Evolutionary conservation across 2,888 invertebrate genomes (phyloP).

Genomic region (Athrips mouffetella): DNA sequence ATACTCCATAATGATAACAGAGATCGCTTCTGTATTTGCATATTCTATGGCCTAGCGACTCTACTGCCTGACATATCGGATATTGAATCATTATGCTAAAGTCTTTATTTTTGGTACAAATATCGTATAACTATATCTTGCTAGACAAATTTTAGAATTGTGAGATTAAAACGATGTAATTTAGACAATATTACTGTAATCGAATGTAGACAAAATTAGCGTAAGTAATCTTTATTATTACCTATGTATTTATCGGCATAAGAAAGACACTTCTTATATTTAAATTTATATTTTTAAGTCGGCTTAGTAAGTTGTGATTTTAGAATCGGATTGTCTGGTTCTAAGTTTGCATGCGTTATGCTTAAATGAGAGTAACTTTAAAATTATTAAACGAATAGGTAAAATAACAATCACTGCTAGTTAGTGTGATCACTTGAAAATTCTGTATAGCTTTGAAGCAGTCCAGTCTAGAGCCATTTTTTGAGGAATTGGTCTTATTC

Average conservation of each 20-base stretch:
- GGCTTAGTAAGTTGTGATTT: slow-evolving; percentile 25
- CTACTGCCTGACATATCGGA: slow-evolving; percentile 72
- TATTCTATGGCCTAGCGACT: slow-evolving; percentile 59
- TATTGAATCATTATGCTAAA: slow-evolving; percentile 59
- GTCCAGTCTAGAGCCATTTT: too few species aligned
- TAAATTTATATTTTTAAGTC: slow-evolving; percentile 10
- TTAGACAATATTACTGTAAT: slow-evolving; percentile 70
- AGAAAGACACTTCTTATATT: slow-evolving; percentile 22
- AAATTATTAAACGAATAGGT: background rate
- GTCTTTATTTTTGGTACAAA: slow-evolving; percentile 52
- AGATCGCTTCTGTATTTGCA: too few species aligned
- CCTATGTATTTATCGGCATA: slow-evolving; percentile 15
- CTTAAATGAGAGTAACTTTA: background rate
- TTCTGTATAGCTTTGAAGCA: too few species aligned
- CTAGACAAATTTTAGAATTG: slow-evolving; percentile 48
- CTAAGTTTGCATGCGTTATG: slow-evolving; percentile 6
- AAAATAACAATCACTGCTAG: background rate
- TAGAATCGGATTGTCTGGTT: slow-evolving; percentile 11
- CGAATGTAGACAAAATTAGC: slow-evolving; percentile 32
- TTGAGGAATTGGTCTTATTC: too few species aligned
- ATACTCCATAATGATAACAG: too few species aligned
- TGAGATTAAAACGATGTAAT: slow-evolving; percentile 55
- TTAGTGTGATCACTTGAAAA: background rate
- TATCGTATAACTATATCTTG: slow-evolving; percentile 54
- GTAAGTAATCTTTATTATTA: slow-evolving; percentile 20